Percentiles rank a stretch among this genome's conserved stretches.
Evolutionary conservation across 2,113 vertebrate genomes (phyloP).

Genomic region (Ctenomys sociabilis): DNA sequence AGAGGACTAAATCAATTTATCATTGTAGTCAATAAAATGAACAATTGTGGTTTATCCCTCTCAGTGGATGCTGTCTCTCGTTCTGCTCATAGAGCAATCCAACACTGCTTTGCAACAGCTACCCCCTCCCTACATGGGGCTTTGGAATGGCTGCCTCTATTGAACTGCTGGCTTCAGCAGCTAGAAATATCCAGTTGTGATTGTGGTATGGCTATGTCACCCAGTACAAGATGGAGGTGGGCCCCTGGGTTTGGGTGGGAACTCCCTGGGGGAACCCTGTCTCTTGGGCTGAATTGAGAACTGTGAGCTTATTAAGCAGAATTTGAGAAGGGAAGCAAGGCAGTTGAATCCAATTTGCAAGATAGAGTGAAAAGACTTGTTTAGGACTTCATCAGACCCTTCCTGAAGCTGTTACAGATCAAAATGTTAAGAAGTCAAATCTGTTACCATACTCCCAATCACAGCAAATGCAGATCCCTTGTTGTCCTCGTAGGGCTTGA

Average conservation of each 20-base stretch:
- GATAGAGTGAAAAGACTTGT: no score
- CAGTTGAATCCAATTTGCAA: not conserved
- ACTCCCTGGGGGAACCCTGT: not conserved
- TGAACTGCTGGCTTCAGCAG: not conserved
- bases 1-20: no score
- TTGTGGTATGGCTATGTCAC: not conserved
- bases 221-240: not conserved
- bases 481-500: not conserved
- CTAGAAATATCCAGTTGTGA: not conserved
- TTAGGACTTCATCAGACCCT: not conserved
- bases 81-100: not conserved
- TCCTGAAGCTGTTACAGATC: not conserved
- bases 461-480: not conserved
- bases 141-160: not conserved
- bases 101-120: not conserved
- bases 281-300: not conserved
- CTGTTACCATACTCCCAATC: no score
- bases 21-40: not conserved
- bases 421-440: not conserved
- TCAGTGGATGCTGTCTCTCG: not conserved
- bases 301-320: not conserved
- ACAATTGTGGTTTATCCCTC: not conserved
- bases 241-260: not conserved
- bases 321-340: not conserved
- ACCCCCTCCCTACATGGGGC: not conserved